Percentiles rank a stretch among this genome's conserved stretches.
These are phyloP conservation scores for Bos javanicus DNA, from an alignment of 2,113 vertebrate species.

Conservation along the genomic window DNA sequence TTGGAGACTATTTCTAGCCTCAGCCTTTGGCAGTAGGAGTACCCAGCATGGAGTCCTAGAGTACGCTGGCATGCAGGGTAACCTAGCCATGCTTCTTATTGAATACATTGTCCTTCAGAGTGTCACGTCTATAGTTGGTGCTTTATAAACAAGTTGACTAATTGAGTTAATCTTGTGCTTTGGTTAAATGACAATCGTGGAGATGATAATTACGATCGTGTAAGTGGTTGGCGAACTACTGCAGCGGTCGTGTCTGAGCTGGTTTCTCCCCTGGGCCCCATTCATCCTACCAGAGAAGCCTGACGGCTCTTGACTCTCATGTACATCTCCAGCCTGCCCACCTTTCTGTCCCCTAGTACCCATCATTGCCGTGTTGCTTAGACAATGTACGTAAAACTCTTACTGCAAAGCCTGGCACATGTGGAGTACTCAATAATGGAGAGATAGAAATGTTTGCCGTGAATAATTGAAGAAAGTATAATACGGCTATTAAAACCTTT, in stretches of 20 bases:
- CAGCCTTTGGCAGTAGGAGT: background rate
- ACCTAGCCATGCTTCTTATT: background rate
- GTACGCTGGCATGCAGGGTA: background rate
- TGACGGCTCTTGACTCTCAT: background rate
- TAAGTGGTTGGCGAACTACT: background rate
- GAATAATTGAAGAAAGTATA: background rate
- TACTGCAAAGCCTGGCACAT: background rate
- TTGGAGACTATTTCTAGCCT: background rate
- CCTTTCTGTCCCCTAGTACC: background rate
- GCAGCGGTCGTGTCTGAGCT: accelerated
- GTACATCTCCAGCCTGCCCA: background rate
- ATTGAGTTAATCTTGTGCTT: background rate
- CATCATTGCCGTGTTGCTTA: accelerated
- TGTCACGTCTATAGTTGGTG: background rate
- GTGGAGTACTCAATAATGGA: background rate
- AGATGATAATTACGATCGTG: no score
- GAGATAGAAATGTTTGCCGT: background rate
- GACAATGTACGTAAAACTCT: background rate
- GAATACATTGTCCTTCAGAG: background rate
- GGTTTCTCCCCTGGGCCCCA: background rate
- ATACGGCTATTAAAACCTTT: background rate
- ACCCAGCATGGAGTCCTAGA: background rate
- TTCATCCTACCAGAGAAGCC: background rate
- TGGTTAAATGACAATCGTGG: background rate
- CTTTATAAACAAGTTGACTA: background rate